Evolutionary conservation across 2,113 vertebrate genomes (phyloP).

Genomic region (Apodemus sylvaticus): DNA sequence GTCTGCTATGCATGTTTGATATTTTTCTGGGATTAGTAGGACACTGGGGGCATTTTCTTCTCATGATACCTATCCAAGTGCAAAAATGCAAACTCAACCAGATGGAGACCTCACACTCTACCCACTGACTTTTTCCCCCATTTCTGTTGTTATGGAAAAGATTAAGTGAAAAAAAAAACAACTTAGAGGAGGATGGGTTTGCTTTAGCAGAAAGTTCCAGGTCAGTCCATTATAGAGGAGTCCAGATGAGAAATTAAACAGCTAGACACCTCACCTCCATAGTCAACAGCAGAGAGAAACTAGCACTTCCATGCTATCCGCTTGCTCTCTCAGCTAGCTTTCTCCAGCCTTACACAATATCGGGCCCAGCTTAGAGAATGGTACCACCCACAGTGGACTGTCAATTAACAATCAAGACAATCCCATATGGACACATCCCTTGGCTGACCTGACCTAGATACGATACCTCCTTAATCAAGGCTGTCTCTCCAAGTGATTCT

Average conservation of each 20-base stretch:
- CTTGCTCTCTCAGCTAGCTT: background rate
- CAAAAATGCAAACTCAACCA: background rate
- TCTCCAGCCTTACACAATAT: background rate
- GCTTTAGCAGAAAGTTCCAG: background rate
- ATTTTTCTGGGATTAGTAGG: background rate
- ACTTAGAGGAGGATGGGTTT: too few species aligned
- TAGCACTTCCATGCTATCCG: too few species aligned
- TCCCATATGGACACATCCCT: background rate
- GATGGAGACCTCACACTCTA: fast-evolving
- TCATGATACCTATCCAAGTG: background rate
- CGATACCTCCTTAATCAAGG: background rate
- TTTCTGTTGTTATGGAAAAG: too few species aligned
- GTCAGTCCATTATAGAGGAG: background rate
- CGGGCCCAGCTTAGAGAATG: background rate
- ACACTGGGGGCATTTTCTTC: background rate
- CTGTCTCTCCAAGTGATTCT: background rate
- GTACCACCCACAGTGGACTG: background rate
- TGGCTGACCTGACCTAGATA: background rate
- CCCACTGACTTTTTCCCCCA: too few species aligned
- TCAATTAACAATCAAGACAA: background rate
- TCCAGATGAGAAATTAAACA: background rate
- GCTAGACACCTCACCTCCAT: too few species aligned
- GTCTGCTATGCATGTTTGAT: background rate
- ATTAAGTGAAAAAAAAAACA: too few species aligned
- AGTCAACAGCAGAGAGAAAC: background rate